Base-by-base conservation (phyloP, 2,888 invertebrate species). In the Malthinus flaveolus region DNA sequence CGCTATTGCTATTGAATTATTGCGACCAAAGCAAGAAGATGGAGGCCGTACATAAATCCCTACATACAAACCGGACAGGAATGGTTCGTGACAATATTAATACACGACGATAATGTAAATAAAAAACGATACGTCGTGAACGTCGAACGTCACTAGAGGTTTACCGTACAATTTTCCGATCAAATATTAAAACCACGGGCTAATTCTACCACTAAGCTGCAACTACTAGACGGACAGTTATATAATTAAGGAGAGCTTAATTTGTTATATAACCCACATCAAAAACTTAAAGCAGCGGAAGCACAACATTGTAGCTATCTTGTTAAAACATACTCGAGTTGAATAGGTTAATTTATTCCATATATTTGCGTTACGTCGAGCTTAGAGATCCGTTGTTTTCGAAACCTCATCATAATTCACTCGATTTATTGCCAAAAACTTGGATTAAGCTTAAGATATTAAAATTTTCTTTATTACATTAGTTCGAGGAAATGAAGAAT, bases 1-100 rank as follows among this genome's bases (percentile, higher is more conserved):
- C 56, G 36, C 49, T 45, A 56, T 56, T 56, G 42, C 49, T 49
- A 56, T 49, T 56, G 44, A 49, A 56, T 56, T 56, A 42, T 42
- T 42, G 15, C 23, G 49, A 45, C 35, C 44, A 36, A 34, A 55
- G 39, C 48, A 47, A 49, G 56, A 49, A 56, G 56, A 49, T 35
- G 42, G 42, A 11, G 44, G 34, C 34, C 34, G 44, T 44, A 45
- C 45, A 56, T 56, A 49, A 49, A 49, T 42, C 15, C 49, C 12
- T 34, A 12, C 45, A 15, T 35, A 44, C 31, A 48, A 49, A 47
- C 48, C 47, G 47, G 13, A 23, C 46, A 48, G 55, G 36, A 49
- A 55, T 49, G 55, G 32, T 49, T 39, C 32, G 12, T 48, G 55
- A 49, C 56, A 45, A 34, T 42, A 42, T 42, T 42, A n/a, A n/a